A percentile compares a stretch with the other conserved stretches of the same genome.
Conservation (phyloP, 2,888 invertebrate genomes). For the Lordiphosa fenestrarum region DNA sequence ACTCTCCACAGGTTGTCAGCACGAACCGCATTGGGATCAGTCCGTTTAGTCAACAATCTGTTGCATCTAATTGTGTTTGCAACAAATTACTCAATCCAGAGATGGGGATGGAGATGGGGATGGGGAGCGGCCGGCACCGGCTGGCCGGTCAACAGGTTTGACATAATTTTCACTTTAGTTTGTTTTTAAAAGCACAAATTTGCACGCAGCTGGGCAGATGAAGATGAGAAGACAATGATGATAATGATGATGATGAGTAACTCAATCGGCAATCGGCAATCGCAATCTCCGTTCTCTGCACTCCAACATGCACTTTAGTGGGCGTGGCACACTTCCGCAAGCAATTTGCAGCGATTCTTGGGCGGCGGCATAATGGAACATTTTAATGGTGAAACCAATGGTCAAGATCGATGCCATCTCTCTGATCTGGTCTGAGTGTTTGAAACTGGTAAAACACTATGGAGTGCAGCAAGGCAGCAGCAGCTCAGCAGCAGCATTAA, state of each 20-base stretch:
- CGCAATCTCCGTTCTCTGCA: slow-evolving; percentile 15
- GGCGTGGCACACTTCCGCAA: slow-evolving; percentile 72
- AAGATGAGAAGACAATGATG: not conserved
- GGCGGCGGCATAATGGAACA: slow-evolving; percentile 63
- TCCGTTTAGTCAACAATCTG: slow-evolving; percentile 71
- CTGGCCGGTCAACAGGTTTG: slow-evolving; percentile 59
- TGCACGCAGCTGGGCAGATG: slow-evolving; percentile 48
- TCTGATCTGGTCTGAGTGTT: slow-evolving; percentile 21
- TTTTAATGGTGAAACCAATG: slow-evolving; percentile 70
- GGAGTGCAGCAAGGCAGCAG: no score
- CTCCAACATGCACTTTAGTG: slow-evolving; percentile 49
- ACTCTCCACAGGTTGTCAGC: slow-evolving; percentile 21
- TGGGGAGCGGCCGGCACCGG: slow-evolving; percentile 17
- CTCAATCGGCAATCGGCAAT: slow-evolving; percentile 47
- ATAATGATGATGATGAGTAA: slow-evolving; percentile 39
- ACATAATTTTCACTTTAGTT: slow-evolving; percentile 71
- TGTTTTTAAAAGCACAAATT: slow-evolving; percentile 68
- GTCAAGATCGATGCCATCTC: slow-evolving; percentile 61
- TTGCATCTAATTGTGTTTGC: slow-evolving; percentile 71
- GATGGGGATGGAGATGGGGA: slow-evolving; percentile 30
- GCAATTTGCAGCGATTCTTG: slow-evolving; percentile 60
- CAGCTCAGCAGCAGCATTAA: no score
- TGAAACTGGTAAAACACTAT: slow-evolving; percentile 44
- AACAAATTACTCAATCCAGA: slow-evolving; percentile 66
- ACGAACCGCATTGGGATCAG: slow-evolving; percentile 28